Base-by-base conservation (phyloP, 2,888 invertebrate species). In the Epinotia nisella region DNA sequence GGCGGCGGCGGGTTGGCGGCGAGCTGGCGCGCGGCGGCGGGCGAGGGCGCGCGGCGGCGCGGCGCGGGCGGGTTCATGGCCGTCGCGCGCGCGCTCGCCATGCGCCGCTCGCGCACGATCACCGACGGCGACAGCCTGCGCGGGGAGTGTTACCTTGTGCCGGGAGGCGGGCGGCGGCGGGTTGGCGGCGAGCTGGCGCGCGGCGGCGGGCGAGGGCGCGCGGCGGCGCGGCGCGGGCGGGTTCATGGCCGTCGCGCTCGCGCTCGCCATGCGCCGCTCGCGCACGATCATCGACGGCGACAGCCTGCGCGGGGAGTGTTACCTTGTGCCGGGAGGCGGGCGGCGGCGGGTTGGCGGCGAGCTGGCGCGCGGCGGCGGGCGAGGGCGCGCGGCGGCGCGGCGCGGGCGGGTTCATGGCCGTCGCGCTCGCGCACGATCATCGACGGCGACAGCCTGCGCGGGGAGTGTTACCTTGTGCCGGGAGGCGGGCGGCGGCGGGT, bases 1-100 rank as follows among this genome's bases (percentile, higher is more conserved):
- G 49, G 49, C n/a, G 49, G 13, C 49, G 49, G 49, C 49, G 49
- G 11, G n/a, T 24, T 21, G 15, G n/a, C 49, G 49, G 49, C 49
- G n/a, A 49, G 49, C 49, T 86, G 94, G 75, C 85, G 87, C 85
- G 80, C 94, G 82, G 85, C 89, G 82, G 87, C 83, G 61, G 92
- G 95, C 69, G 95, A 92, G 76, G 92, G 87, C 61, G 91, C 91
- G 71, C 92, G 92, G 58, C 94, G 90, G 49, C 95, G 93, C 74
- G 96, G 96, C 76, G 96, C 96, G 17, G 96, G 96, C 75, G 96
- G 96, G 90, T 96, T 96, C 96, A 96, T 96, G 75, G 96, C 91
- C 73, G 96, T 95, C 7, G 96, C 95, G 62, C 96, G 94, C 80
- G 96, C 96, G 41, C 94, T 94, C 58, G 95, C 95, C 79, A 95